Evolutionary conservation across 2,797 vertebrate species (phyloP).

Genomic region (Sorex maritimensis): DNA sequence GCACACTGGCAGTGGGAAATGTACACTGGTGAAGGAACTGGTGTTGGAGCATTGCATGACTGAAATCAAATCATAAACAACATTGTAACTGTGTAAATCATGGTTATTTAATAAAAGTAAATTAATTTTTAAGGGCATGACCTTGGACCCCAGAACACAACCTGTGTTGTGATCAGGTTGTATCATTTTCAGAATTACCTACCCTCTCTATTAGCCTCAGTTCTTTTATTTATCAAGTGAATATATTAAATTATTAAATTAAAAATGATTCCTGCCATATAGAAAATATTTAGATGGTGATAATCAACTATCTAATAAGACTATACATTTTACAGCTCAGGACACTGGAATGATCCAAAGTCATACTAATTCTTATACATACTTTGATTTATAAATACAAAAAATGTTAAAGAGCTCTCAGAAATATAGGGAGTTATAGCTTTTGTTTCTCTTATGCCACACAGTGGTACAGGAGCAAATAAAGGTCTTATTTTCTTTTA

Average conservation of each 20-base stretch:
- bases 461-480: not conserved
- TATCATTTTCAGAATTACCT: not conserved
- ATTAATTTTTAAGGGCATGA: not conserved
- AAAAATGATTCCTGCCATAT: not conserved
- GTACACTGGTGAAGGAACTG: too few relatives aligned
- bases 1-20: too few relatives aligned
- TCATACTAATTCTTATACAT: not conserved
- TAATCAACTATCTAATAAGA: too few relatives aligned
- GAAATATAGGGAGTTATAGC: not conserved
- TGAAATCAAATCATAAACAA: too few relatives aligned
- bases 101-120: too few relatives aligned
- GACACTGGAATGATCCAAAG: not conserved
- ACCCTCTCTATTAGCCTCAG: not conserved
- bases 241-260: not conserved
- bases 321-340: not conserved
- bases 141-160: not conserved
- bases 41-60: too few relatives aligned
- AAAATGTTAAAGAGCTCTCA: constrained; percentile 22
- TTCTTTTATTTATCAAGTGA: not conserved
- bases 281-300: not conserved
- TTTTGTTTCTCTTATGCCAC: constrained; percentile 20
- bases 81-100: too few relatives aligned
- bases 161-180: not conserved
- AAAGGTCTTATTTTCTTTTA: constrained; percentile 30
- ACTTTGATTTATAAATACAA: not conserved